phyloP scores from a whole-genome alignment of 37 sponge, comb jelly and placozoan genomes.

The Beroe ovata region DNA sequence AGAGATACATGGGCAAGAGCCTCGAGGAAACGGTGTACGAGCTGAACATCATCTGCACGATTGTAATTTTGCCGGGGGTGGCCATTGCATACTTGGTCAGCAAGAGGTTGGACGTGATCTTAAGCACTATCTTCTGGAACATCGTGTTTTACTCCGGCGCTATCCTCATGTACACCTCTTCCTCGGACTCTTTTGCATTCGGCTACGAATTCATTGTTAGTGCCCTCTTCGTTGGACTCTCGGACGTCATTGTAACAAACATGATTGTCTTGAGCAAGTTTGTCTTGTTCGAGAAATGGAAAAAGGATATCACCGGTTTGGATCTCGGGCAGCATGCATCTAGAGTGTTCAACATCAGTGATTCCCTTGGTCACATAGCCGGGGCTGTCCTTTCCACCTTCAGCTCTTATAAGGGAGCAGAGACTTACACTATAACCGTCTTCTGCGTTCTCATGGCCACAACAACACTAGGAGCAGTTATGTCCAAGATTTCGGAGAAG shows the following conservation, averaged over 20 bases:
- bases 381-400: not conserved
- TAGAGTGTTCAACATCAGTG: not conserved
- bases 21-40: not conserved
- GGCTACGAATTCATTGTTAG: not conserved
- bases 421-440: not conserved
- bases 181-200: not conserved
- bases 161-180: not conserved
- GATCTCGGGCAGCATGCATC: not conserved
- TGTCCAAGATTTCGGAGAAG: not conserved
- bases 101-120: not conserved
- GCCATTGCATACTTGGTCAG: not conserved
- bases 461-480: not conserved
- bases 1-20: not conserved
- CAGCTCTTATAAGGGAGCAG: not conserved
- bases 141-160: not conserved
- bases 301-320: not conserved
- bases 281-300: constrained; percentile 16
- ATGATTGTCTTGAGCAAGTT: constrained; percentile 6
- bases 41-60: not conserved
- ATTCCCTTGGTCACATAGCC: not conserved
- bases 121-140: not conserved
- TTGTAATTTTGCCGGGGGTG: not conserved
- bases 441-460: not conserved
- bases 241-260: not conserved
- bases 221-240: not conserved